Conservation (phyloP, 1,140 invertebrate species). For the Venturia canescens region DNA sequence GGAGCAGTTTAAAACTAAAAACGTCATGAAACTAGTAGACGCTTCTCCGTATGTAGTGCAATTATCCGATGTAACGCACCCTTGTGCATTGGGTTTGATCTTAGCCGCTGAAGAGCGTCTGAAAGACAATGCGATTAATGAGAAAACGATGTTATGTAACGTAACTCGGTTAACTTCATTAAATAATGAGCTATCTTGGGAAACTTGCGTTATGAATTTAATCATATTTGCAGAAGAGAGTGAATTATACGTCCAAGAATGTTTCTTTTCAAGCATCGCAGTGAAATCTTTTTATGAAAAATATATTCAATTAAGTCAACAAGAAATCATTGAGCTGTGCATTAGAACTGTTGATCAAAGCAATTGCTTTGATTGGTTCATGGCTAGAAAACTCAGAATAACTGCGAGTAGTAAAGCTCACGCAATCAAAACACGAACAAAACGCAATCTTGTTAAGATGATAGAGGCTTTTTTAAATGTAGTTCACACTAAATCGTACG, state of each 20-base stretch:
- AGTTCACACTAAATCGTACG: not conserved
- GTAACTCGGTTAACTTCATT: conserved; percentile 33
- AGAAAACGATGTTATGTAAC: not conserved
- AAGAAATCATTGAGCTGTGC: conserved; percentile 62
- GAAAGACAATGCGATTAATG: conserved; percentile 3
- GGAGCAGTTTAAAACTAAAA: conserved; percentile 38
- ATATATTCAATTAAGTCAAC: conserved; percentile 54
- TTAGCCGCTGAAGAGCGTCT: not conserved
- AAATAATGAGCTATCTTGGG: conserved; percentile 16
- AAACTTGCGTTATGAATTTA: conserved; percentile 26
- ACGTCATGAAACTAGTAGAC: not conserved
- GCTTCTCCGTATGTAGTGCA: conserved; percentile 6
- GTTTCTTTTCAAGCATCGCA: not conserved
- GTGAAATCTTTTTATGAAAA: conserved; percentile 52
- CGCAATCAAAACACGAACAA: conserved; percentile 54
- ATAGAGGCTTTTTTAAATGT: conserved; percentile 45
- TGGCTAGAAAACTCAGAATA: conserved; percentile 46
- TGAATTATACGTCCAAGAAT: conserved; percentile 21
- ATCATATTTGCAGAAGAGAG: conserved; percentile 32
- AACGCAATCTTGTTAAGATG: conserved; percentile 46
- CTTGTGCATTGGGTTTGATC: not conserved
- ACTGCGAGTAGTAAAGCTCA: conserved; percentile 56
- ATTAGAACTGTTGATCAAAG: conserved; percentile 50
- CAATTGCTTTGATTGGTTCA: conserved; percentile 50
- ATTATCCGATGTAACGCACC: conserved; percentile 18